Evolutionary conservation across 1,140 invertebrate genomes (phyloP).

Genomic region (Aphaenogaster floridana): DNA sequence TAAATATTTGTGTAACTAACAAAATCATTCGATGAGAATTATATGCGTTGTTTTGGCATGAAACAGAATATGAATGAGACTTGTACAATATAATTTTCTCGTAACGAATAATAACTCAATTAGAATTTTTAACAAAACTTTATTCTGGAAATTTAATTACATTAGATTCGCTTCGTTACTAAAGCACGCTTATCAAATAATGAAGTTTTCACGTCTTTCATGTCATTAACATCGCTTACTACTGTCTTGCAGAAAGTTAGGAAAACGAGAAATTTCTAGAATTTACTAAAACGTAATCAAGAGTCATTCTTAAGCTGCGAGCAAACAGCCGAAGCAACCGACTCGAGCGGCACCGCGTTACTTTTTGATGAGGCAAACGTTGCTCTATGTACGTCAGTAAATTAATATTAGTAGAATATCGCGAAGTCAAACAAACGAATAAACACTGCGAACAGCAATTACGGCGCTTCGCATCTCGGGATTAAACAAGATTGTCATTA

Average conservation of each 20-base stretch:
- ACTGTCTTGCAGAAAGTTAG: conserved; percentile 9
- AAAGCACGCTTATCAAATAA: conserved; percentile 24
- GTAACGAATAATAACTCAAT: not conserved
- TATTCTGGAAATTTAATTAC: not conserved
- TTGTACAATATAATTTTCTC: not conserved
- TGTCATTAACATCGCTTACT: not conserved
- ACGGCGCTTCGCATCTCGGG: not conserved
- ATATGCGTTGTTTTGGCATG: too few relatives aligned
- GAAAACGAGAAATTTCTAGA: conserved; percentile 24
- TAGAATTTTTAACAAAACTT: conserved; percentile 5
- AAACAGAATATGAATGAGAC: not conserved
- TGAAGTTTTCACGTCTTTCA: conserved; percentile 11
- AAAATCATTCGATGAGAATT: not conserved
- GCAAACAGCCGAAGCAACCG: conserved; percentile 19
- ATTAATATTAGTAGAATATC: conserved; percentile 51
- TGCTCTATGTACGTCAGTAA: not conserved
- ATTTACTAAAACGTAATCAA: conserved; percentile 46
- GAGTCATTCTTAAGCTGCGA: conserved; percentile 1
- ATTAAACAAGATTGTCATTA: conserved; percentile 58
- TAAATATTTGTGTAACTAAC: not conserved
- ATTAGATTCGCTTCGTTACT: not conserved
- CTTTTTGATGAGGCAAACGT: conserved; percentile 13
- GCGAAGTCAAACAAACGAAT: conserved; percentile 32
- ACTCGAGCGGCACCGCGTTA: not conserved
- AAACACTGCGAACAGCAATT: conserved; percentile 44